Percentiles rank a stretch among this genome's conserved stretches.
phyloP scores from a whole-genome alignment of 2,113 vertebrate species.

The Mellivora capensis region DNA sequence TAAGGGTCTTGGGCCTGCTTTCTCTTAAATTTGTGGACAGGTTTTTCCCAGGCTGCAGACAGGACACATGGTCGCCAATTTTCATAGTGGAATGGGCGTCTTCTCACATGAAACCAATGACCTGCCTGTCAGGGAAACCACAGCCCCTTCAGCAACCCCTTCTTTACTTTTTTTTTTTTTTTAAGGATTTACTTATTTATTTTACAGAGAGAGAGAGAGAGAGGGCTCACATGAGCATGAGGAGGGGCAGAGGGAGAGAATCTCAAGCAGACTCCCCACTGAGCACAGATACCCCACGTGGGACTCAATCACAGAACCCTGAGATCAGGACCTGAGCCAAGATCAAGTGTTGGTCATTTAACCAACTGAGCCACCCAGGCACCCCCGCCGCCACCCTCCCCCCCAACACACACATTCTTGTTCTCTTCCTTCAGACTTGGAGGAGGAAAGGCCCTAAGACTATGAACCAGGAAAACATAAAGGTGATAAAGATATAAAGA shows the following conservation, averaged over 20 bases:
- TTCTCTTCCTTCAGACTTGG: neutral
- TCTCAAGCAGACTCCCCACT: neutral
- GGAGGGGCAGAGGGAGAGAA: neutral
- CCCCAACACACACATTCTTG: neutral
- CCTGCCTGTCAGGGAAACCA: neutral
- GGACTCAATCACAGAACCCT: neutral
- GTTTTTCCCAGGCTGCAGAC: neutral
- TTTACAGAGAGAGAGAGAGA: neutral
- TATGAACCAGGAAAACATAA: neutral
- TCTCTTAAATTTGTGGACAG: neutral
- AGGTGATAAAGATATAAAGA: neutral
- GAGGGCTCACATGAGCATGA: neutral
- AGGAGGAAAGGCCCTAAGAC: neutral
- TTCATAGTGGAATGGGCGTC: neutral
- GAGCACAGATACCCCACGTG: neutral
- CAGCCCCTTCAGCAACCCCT: neutral
- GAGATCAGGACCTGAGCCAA: neutral
- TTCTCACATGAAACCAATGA: neutral
- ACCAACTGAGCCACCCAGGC: neutral
- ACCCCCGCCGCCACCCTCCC: rapidly evolving
- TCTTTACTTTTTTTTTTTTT: neutral
- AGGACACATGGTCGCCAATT: neutral
- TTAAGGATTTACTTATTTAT: neutral
- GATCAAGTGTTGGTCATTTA: neutral
- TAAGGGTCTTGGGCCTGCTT: neutral